These are phyloP conservation scores for Gnathonemus longibarbis DNA, from an alignment of 2,113 vertebrate species.

Conservation along the genomic window DNA sequence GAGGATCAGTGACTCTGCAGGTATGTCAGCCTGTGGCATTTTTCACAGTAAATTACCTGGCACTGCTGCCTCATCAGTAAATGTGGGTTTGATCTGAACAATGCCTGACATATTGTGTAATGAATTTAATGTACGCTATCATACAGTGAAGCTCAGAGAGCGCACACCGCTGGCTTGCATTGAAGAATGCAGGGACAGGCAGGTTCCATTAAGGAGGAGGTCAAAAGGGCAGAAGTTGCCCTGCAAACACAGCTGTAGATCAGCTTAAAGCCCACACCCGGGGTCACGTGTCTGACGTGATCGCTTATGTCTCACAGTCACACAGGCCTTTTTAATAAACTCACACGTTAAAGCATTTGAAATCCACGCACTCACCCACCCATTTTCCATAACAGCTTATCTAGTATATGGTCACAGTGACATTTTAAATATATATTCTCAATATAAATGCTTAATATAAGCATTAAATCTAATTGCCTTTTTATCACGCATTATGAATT, in stretches of 20 bases:
- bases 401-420: background rate
- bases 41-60: background rate
- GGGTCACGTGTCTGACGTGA: background rate
- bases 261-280: background rate
- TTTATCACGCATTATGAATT: background rate
- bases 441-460: background rate
- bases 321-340: background rate
- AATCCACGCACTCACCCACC: background rate
- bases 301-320: background rate
- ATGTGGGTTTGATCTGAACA: background rate
- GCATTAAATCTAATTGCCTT: background rate
- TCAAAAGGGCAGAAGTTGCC: background rate
- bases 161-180: background rate
- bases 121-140: background rate
- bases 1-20: background rate
- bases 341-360: background rate
- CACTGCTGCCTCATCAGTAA: background rate
- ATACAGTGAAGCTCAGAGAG: background rate
- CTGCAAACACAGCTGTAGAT: background rate
- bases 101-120: background rate
- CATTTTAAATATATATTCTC: background rate
- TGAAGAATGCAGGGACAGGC: background rate
- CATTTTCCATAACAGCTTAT: background rate
- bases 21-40: background rate
- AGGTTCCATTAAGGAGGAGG: background rate